Evolutionary conservation across 92 coral and sea anemone genomes (phyloP).

Genomic region (Palythoa heliodiscus): DNA sequence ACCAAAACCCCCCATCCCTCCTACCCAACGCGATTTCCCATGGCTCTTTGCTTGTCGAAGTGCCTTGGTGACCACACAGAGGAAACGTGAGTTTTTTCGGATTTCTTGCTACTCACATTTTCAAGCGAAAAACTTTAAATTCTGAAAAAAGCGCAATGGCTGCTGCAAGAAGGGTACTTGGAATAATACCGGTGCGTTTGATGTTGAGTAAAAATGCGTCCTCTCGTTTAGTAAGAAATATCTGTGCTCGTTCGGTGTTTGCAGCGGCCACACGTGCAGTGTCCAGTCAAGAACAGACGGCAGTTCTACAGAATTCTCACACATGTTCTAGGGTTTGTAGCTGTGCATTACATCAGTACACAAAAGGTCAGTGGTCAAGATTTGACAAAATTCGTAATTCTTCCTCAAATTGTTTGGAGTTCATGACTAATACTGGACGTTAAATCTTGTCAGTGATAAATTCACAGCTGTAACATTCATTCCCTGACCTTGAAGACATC

Average conservation of each 20-base stretch:
- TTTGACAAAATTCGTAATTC: neutral
- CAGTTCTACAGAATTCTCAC: constrained; percentile 45
- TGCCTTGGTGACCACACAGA: neutral
- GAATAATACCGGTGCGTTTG: constrained; percentile 32
- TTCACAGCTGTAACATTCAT: no score
- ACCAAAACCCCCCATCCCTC: no score
- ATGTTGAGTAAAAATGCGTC: constrained; percentile 43
- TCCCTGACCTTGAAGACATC: no score
- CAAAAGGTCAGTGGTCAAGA: constrained; percentile 71
- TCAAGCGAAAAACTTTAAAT: neutral
- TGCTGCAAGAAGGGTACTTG: constrained; percentile 15
- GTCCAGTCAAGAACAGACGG: constrained; percentile 60
- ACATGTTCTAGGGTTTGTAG: constrained; percentile 84
- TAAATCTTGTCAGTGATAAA: no score
- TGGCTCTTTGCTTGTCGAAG: no score
- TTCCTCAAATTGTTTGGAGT: neutral
- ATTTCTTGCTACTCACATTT: neutral
- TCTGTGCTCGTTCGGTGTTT: constrained; percentile 56
- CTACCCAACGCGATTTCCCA: no score
- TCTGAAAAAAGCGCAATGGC: constrained; percentile 21
- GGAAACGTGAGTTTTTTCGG: neutral
- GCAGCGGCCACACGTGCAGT: constrained; percentile 81
- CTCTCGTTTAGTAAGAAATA: constrained; percentile 32
- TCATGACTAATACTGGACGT: no score
- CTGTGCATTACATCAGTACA: constrained; percentile 84